Conservation (phyloP, 2,113 vertebrate genomes). For the Oncorhynchus keta region DNA sequence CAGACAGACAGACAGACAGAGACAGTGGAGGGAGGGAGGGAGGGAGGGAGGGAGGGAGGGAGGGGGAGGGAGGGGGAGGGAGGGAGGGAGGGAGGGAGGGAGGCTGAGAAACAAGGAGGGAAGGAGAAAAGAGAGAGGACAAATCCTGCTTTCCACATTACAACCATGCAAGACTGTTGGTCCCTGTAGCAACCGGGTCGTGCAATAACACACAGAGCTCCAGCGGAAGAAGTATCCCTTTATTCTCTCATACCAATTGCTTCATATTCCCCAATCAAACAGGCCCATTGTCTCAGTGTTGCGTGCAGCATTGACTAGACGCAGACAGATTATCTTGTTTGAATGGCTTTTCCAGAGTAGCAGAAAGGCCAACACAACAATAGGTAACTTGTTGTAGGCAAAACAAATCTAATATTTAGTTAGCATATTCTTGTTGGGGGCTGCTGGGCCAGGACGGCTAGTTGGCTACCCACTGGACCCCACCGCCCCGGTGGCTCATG, state of each 20-base stretch:
- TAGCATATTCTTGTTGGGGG: slow-evolving; percentile 54
- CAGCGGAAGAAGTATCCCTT: slow-evolving; percentile 51
- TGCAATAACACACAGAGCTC: slow-evolving; percentile 20
- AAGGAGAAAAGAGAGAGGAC: not conserved
- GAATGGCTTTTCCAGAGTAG: slow-evolving; percentile 69
- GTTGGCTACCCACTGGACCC: slow-evolving; percentile 31
- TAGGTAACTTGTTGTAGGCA: slow-evolving; percentile 73
- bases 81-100: not conserved
- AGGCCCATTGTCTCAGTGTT: slow-evolving; percentile 65
- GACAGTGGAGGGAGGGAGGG: slow-evolving; percentile 8
- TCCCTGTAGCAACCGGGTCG: not conserved
- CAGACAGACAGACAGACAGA: no score
- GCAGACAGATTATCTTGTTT: slow-evolving; percentile 73
- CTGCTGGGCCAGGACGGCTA: no score
- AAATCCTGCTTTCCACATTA: slow-evolving; percentile 24
- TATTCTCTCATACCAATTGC: slow-evolving; percentile 56
- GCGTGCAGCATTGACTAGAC: slow-evolving; percentile 57
- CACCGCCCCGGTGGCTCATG: not conserved
- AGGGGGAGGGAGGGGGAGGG: not conserved
- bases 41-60: slow-evolving; percentile 1
- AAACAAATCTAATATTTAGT: slow-evolving; percentile 69
- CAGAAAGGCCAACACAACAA: slow-evolving; percentile 67
- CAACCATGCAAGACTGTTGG: slow-evolving; percentile 7
- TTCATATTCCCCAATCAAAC: slow-evolving; percentile 70
- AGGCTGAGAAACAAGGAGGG: not conserved